phyloP scores from a whole-genome alignment of 2,113 vertebrate species.

The Rhea pennata region DNA sequence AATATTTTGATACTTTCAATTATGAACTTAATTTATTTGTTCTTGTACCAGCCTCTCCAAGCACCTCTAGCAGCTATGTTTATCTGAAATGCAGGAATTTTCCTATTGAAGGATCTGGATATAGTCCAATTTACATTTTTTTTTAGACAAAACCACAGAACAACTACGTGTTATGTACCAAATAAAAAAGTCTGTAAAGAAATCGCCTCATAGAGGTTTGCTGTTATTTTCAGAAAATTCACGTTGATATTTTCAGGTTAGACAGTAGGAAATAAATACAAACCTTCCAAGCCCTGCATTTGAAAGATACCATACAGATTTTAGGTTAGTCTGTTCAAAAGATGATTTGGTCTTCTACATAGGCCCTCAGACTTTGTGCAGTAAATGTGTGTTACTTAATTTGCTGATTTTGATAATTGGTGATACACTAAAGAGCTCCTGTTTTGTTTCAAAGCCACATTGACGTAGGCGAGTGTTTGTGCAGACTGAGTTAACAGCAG shows the following conservation, averaged over 20 bases:
- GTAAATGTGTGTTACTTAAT: neutral
- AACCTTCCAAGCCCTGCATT: neutral
- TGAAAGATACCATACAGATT: neutral
- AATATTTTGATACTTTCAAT: neutral
- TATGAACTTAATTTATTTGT: neutral
- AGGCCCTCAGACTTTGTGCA: neutral
- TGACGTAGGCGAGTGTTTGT: neutral
- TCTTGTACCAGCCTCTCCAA: fast-evolving
- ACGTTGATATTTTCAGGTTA: neutral
- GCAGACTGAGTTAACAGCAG: neutral
- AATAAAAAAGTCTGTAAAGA: neutral
- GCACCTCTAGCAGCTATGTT: neutral
- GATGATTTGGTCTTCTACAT: neutral
- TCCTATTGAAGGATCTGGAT: neutral
- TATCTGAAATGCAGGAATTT: neutral
- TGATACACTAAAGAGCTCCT: neutral
- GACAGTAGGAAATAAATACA: neutral
- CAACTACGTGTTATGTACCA: neutral
- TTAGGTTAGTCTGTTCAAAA: neutral
- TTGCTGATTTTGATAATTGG: neutral
- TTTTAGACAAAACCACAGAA: neutral
- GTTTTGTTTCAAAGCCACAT: neutral
- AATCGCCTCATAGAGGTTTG: neutral
- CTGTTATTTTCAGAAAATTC: neutral
- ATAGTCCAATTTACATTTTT: neutral